Base-by-base conservation (phyloP, 2,888 invertebrate species). In the Trypoxylon attenuatum region DNA sequence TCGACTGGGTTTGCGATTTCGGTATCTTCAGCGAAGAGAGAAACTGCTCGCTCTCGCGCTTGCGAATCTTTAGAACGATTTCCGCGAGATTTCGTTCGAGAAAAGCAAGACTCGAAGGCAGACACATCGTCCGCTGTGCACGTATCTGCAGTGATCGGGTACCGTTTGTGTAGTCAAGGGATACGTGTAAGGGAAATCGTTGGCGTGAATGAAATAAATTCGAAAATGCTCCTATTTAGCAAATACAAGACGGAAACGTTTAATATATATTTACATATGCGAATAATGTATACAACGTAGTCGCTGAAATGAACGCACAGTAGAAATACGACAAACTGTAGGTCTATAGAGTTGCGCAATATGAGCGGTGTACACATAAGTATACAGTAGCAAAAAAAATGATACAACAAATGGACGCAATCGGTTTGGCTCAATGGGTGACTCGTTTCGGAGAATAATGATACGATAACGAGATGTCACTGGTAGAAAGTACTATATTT, bases 191-290 rank as follows among this genome's bases (percentile, higher is more conserved):
- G n/a, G 8, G 33, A 33, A 13, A 33, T 0, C n/a, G 13, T 10
- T 10, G 0, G 13, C n/a, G 13, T 10, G 33, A 4, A 10, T 10
- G 33, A 33, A 33, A 13, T 13, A 33, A 33, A 5, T 33, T 33
- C n/a, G 33, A 33, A 13, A 33, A 33, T 10, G 13, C 33, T 10
- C n/a, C 33, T 10, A 13, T 33, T 33, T 47, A 46, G 60, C 78
- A 79, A 80, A 77, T 80, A 81, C 78, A 79, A 80, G 78, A 80
- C 67, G 67, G 69, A 70, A 78, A 81, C 65, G 64, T 79, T 77
- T 80, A 77, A 68, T 79, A 69, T 70, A 65, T 71, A 77, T 76
- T 64, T 74, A 73, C 70, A 73, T 51, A 61, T 61, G 62, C 61
- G 59, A 74, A 69, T 69, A 71, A 59, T 74, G 63, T 70, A 63